phyloP scores from a whole-genome alignment of 2,888 invertebrate species.

The Heliconius erato region DNA sequence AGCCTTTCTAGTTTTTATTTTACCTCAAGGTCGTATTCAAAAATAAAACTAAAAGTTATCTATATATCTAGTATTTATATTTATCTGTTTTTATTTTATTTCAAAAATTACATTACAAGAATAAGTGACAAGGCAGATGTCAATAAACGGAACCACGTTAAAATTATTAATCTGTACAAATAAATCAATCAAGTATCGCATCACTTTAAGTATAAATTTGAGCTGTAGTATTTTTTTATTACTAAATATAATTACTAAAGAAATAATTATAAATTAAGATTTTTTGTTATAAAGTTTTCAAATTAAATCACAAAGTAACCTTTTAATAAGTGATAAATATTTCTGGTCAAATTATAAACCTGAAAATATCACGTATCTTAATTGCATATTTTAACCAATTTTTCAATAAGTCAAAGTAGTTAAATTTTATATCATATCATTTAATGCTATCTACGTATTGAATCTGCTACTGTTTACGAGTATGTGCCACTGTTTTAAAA shows the following conservation, averaged over 20 bases:
- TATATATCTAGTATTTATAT: not conserved
- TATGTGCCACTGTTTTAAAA: not conserved
- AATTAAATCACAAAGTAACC: not conserved
- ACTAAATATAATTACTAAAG: too few species aligned
- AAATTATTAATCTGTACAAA: not conserved
- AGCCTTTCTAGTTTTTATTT: slow-evolving; percentile 3
- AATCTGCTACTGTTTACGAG: slow-evolving; percentile 21
- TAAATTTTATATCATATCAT: slow-evolving; percentile 26
- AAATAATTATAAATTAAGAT: too few species aligned
- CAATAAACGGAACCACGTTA: not conserved
- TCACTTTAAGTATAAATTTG: not conserved
- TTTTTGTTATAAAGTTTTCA: not conserved
- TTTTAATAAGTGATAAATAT: not conserved
- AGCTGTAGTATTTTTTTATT: not conserved
- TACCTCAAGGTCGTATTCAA: slow-evolving; percentile 10
- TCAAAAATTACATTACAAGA: not conserved
- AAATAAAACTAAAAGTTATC: not conserved
- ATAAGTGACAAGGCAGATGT: not conserved
- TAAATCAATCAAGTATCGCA: not conserved
- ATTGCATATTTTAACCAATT: slow-evolving; percentile 15
- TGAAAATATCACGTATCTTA: slow-evolving; percentile 11
- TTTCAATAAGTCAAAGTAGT: slow-evolving; percentile 25
- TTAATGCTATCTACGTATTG: slow-evolving; percentile 19
- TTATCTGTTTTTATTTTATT: not conserved
- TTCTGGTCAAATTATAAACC: too few species aligned